Evolutionary conservation across 2,888 invertebrate species (phyloP).

Genomic region (Campaea margaritaria): DNA sequence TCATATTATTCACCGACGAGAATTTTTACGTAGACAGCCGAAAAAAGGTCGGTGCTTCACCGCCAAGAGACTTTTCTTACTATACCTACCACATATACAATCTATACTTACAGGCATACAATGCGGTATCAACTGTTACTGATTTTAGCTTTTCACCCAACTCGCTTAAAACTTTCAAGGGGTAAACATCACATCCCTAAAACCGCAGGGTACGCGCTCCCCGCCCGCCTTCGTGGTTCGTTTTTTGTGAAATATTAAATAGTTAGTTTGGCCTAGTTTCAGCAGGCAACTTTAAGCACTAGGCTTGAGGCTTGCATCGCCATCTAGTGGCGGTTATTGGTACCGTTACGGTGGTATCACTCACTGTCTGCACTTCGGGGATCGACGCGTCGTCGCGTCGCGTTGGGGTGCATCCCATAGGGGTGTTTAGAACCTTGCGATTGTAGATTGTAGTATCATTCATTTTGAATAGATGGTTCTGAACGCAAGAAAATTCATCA

Average conservation of each 20-base stretch:
- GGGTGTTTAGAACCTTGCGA: background rate
- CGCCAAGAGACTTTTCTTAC: too few relatives aligned
- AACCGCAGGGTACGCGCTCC: background rate
- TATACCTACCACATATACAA: background rate
- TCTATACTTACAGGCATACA: background rate
- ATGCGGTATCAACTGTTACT: background rate
- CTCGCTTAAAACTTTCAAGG: background rate
- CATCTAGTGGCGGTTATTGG: background rate
- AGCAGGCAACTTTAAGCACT: conserved; percentile 4
- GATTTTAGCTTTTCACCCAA: background rate
- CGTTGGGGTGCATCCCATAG: background rate
- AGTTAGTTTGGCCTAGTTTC: conserved; percentile 15
- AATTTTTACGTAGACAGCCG: too few relatives aligned
- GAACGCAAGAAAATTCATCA: too few relatives aligned
- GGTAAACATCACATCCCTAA: background rate
- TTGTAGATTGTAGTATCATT: background rate
- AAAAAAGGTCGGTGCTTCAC: too few relatives aligned
- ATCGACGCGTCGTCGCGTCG: background rate
- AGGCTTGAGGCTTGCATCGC: background rate
- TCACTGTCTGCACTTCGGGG: background rate
- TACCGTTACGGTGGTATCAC: background rate
- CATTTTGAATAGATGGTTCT: background rate
- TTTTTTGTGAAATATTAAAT: conserved; percentile 2
- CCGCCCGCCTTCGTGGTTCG: background rate
- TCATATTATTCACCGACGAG: too few relatives aligned